phyloP scores from a whole-genome alignment of 2,888 invertebrate genomes.

The Chirona hameri region DNA sequence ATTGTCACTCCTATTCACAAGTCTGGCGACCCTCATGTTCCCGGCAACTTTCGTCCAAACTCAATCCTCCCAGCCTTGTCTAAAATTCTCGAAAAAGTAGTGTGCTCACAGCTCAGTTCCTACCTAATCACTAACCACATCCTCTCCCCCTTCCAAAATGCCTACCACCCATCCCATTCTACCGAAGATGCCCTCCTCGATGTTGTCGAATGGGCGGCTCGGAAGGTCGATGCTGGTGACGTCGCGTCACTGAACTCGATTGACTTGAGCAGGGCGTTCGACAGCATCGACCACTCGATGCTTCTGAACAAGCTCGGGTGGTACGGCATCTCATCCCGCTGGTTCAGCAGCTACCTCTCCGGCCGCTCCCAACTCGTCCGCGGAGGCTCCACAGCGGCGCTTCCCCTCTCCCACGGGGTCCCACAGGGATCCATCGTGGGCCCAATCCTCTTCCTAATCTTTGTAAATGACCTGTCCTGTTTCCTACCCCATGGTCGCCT shows the following conservation, averaged over 20 bases:
- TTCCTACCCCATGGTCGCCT: neutral
- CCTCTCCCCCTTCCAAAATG: neutral
- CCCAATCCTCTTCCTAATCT: neutral
- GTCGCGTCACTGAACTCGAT: neutral
- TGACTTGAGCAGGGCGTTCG: neutral
- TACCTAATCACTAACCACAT: neutral
- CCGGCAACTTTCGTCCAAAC: neutral
- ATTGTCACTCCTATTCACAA: neutral
- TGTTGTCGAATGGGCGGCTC: neutral
- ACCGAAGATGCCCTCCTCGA: neutral
- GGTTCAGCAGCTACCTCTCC: neutral
- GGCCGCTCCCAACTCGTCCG: neutral
- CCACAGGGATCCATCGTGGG: neutral
- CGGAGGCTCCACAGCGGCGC: neutral
- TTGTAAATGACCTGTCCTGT: neutral
- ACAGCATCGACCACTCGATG: neutral
- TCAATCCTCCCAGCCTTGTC: neutral
- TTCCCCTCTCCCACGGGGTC: neutral
- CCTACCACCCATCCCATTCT: neutral
- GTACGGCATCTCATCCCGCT: neutral
- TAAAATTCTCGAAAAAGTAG: neutral
- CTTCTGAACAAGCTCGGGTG: neutral
- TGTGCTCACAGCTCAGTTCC: neutral
- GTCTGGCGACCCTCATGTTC: neutral
- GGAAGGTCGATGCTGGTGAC: neutral